A percentile compares a stretch with the other conserved stretches of the same genome.
Conservation (phyloP, 2,888 invertebrate species). For the Amblyteles armatorius region DNA sequence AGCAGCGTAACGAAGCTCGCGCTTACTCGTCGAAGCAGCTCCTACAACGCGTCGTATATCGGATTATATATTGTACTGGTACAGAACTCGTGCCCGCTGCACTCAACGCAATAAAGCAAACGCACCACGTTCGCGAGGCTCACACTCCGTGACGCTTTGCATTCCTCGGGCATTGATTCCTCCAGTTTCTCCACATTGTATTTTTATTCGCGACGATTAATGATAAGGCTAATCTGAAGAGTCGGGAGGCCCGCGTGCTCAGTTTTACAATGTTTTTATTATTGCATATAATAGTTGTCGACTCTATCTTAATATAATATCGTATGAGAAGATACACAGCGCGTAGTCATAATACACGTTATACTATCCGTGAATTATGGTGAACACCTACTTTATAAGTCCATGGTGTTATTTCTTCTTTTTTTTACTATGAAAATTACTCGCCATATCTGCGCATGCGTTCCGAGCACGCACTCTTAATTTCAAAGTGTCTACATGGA, state of each 20-base stretch:
- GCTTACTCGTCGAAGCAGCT: neutral
- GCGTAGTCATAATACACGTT: neutral
- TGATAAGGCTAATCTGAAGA: slow-evolving; percentile 44
- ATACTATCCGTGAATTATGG: slow-evolving; percentile 3
- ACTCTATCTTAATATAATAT: slow-evolving; percentile 45
- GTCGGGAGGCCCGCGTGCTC: neutral
- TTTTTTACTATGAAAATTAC: slow-evolving; percentile 9
- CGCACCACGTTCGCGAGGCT: slow-evolving; percentile 19
- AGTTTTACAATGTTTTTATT: slow-evolving; percentile 30
- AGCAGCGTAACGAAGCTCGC: slow-evolving; percentile 9
- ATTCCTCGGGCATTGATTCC: slow-evolving; percentile 51
- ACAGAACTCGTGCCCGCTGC: neutral
- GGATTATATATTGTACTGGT: neutral
- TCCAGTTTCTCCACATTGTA: slow-evolving; percentile 41
- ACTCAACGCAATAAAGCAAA: slow-evolving; percentile 35
- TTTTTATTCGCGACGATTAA: slow-evolving; percentile 54
- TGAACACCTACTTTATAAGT: neutral
- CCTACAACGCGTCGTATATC: neutral
- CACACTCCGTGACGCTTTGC: slow-evolving; percentile 36
- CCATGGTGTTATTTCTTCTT: neutral
- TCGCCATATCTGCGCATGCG: neutral
- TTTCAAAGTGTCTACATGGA: neutral
- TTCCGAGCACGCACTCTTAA: neutral
- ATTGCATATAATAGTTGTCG: slow-evolving; percentile 2
- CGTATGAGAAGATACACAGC: neutral